These are phyloP conservation scores for Abrostola triplasia DNA, from an alignment of 2,888 invertebrate species.

Conservation along the genomic window DNA sequence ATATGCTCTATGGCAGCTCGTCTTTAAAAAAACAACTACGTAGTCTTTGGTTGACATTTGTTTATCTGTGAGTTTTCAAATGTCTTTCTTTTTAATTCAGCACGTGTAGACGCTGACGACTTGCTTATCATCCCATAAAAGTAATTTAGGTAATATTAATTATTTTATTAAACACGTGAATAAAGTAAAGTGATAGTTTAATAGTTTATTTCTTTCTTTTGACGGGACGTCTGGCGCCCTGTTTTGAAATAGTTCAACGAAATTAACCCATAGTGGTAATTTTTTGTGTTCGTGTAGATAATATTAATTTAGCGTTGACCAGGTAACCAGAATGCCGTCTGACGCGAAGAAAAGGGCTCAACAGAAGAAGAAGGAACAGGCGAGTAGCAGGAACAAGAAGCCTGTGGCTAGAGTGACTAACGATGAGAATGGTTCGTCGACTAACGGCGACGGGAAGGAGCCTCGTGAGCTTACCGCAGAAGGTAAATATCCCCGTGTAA, in stretches of 20 bases:
- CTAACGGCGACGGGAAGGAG: constrained; percentile 76
- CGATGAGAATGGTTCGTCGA: constrained; percentile 87
- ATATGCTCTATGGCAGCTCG: neutral
- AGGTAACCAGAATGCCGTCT: constrained; percentile 94
- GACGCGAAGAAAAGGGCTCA: constrained; percentile 99
- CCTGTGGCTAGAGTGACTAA: constrained; percentile 85
- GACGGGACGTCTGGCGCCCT: neutral
- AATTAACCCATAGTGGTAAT: constrained; percentile 22
- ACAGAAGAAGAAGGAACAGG: constrained; percentile 98
- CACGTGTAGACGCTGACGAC: constrained; percentile 86
- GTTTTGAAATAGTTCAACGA: constrained; percentile 5
- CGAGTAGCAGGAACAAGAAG: constrained; percentile 91
- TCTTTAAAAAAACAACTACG: constrained; percentile 1
- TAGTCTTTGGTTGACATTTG: constrained; percentile 48
- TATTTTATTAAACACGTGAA: constrained; percentile 33
- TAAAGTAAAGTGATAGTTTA: constrained; percentile 27
- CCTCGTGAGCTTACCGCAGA: constrained; percentile 91
- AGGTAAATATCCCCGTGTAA: constrained; percentile 82
- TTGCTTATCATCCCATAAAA: constrained; percentile 72
- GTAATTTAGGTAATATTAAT: constrained; percentile 68
- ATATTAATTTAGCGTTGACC: constrained; percentile 58
- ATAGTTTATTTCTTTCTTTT: constrained; percentile 17
- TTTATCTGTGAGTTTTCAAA: constrained; percentile 52
- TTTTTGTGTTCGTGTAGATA: constrained; percentile 49
- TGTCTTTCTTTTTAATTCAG: constrained; percentile 82